phyloP scores from a whole-genome alignment of 2,113 vertebrate species.

The Romanogobio albipinnatus region DNA sequence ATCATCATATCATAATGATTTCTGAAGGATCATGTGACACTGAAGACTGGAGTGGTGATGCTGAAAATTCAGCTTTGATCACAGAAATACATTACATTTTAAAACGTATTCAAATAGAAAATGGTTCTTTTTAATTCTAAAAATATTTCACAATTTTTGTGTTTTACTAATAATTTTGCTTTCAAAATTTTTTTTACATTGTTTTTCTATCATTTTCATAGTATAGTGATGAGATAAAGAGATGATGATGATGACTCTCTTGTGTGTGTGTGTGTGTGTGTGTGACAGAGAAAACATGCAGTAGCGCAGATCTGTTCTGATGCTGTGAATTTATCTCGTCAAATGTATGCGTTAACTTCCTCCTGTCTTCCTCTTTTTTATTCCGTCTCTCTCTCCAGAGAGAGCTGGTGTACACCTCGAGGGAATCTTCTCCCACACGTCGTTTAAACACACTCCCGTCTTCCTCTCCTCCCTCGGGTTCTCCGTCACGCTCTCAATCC shows the following conservation, averaged over 20 bases:
- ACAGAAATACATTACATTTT: background rate
- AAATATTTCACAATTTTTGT: too few relatives aligned
- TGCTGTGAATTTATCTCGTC: slow-evolving; percentile 36
- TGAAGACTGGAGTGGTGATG: background rate
- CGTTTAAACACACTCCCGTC: slow-evolving; percentile 87
- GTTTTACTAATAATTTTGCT: background rate
- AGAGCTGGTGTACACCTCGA: slow-evolving; percentile 94
- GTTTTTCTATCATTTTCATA: background rate
- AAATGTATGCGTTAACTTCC: slow-evolving; percentile 50
- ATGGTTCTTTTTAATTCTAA: too few relatives aligned
- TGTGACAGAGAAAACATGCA: slow-evolving; percentile 1
- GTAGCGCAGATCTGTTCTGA: background rate
- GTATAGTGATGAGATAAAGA: background rate
- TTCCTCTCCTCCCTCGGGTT: slow-evolving; percentile 80
- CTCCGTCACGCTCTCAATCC: slow-evolving; percentile 88
- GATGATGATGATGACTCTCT: background rate
- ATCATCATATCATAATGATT: background rate
- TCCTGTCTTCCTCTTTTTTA: slow-evolving; percentile 13
- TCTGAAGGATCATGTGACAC: background rate
- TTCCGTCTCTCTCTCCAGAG: slow-evolving; percentile 73
- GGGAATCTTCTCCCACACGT: slow-evolving; percentile 91
- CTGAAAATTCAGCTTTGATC: background rate
- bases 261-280: background rate
- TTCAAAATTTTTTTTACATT: background rate
- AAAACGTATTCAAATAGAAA: background rate